Evolutionary conservation across 2,888 invertebrate genomes (phyloP), one percentile per base, ranked within the genome.

Genomic region (Dryobota labecula): DNA sequence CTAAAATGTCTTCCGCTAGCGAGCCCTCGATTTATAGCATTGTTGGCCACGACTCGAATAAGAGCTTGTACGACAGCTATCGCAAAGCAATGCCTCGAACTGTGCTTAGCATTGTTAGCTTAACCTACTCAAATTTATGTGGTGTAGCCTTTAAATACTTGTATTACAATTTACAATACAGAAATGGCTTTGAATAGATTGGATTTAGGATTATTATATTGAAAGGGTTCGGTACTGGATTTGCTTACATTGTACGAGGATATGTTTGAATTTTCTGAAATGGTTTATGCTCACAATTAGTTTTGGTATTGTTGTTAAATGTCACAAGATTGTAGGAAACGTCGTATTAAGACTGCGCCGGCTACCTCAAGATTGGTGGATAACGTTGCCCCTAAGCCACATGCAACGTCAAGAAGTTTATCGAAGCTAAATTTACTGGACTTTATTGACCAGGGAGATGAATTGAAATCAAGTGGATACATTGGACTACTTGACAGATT

Each of bases 21-120:
- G 88, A 90, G 88, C 87, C 70, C 83, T 91, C 87, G 90, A 95
- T 95, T 95, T 95, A 95, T 94, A 86, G 92, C 90, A 88, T 87
- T 87, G 90, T 89, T 84, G 84, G 87, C 86, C 86, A 88, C 86
- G 86, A 87, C 84, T 88, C 89, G 91, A 92, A 93, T 92, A 90
- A 91, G 91, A 91, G 87, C 92, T 91, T 92, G 93, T 93, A 88
- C 90, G 91, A 93, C 93, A 94, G 94, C 92, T 94, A 95, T 95
- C 94, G 92, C 89, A 88, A 90, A 83, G 89, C 91, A 86, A 86
- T 88, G 86, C 87, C 84, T 88, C 86, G 87, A 84, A 89, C 86
- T 87, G 81, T 84, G 84, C 88, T 89, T 88, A 87, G 89, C 88
- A 91, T 92, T 92, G 92, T 92, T 89, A 85, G 86, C 80, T 86